phyloP scores from a whole-genome alignment of 1,140 invertebrate species.

The Archivesica marissinica region DNA sequence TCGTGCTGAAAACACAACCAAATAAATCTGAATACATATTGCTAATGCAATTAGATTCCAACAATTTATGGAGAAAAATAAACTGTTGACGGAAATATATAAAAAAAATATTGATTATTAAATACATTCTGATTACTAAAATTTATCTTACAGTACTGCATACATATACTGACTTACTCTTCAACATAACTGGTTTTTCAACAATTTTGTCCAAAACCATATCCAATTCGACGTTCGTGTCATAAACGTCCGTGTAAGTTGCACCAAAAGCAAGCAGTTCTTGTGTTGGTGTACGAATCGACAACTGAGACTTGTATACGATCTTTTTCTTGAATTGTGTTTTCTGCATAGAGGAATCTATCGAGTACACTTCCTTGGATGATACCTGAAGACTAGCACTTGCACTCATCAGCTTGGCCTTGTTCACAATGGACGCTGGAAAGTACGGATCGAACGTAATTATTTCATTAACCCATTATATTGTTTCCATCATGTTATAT shows the following conservation, averaged over 20 bases:
- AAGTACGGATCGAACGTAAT: too few species aligned
- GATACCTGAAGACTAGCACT: conserved; percentile 53
- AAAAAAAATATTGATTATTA: too few species aligned
- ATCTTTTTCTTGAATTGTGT: conserved; percentile 51
- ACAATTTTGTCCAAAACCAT: conserved; percentile 44
- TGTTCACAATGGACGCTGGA: conserved; percentile 51
- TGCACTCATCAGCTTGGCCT: conserved; percentile 49
- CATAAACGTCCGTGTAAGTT: conserved; percentile 38
- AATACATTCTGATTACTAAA: too few species aligned
- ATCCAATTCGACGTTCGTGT: conserved; percentile 25
- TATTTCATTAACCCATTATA: too few species aligned
- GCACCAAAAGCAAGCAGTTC: conserved; percentile 63
- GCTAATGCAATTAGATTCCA: neutral
- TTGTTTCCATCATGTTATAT: too few species aligned
- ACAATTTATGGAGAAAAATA: neutral
- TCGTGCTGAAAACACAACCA: neutral
- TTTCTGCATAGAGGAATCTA: conserved; percentile 63
- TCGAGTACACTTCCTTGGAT: conserved; percentile 56
- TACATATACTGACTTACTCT: conserved; percentile 1
- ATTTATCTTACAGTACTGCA: neutral
- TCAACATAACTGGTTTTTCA: conserved; percentile 17
- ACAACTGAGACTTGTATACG: conserved; percentile 59
- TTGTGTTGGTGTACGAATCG: conserved; percentile 56
- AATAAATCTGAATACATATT: neutral
- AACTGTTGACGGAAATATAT: too few species aligned